Conservation (phyloP, 2,888 invertebrate species). For the Trisateles emortualis region DNA sequence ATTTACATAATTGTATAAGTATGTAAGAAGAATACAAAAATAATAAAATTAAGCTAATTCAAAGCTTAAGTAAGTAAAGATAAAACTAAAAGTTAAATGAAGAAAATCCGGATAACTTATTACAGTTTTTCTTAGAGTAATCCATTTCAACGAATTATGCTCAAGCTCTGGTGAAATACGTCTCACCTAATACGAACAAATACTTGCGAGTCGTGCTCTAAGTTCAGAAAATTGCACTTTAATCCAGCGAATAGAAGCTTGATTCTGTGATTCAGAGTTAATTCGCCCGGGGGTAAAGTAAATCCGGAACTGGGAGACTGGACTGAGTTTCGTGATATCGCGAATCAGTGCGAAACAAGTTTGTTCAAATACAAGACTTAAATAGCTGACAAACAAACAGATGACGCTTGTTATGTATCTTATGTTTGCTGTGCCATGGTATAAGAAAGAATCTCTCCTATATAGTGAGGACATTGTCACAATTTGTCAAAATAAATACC, state of each 20-base stretch:
- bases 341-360: not conserved
- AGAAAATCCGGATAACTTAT: not conserved
- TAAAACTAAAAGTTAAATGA: not conserved
- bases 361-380: not conserved
- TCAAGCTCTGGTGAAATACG: not conserved
- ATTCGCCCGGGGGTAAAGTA: slow-evolving; percentile 11
- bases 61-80: too few relatives aligned
- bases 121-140: not conserved
- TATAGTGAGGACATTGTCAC: too few relatives aligned
- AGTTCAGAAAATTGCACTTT: slow-evolving; percentile 34
- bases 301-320: slow-evolving; percentile 12
- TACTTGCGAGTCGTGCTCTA: slow-evolving; percentile 27
- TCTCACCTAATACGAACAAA: slow-evolving; percentile 22
- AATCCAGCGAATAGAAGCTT: slow-evolving; percentile 25
- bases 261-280: slow-evolving; percentile 16
- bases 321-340: not conserved
- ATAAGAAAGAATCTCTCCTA: too few relatives aligned
- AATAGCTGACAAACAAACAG: not conserved
- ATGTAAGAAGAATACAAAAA: not conserved
- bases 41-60: not conserved
- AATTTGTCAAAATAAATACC: too few relatives aligned
- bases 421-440: slow-evolving; percentile 2
- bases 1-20: too few relatives aligned
- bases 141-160: not conserved
- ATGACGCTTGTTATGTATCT: not conserved